A percentile compares a stretch with the other conserved stretches of the same genome.
These are phyloP conservation scores for Acropora tenuis DNA, from an alignment of 64 coral and sea anemone genomes.

Conservation along the genomic window DNA sequence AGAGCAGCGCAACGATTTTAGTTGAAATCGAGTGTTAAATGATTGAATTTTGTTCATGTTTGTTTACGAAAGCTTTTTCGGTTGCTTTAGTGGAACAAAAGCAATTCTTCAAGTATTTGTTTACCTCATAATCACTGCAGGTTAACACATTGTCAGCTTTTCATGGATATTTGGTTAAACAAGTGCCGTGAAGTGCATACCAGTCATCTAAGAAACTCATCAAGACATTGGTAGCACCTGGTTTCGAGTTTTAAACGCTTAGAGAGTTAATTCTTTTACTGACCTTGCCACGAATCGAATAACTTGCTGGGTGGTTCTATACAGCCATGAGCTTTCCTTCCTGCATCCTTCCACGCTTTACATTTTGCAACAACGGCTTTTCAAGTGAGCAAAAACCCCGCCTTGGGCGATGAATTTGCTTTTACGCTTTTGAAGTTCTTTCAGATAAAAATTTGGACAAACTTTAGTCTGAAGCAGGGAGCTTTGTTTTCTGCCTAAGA, in stretches of 20 bases:
- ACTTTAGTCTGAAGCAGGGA: neutral
- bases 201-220: neutral
- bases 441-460: neutral
- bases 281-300: neutral
- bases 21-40: neutral
- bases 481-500: neutral
- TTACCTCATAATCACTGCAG: slow-evolving; percentile 3
- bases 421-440: neutral
- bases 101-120: slow-evolving; percentile 10
- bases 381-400: neutral
- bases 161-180: neutral
- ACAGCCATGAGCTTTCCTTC: neutral
- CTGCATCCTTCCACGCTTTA: neutral
- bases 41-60: too few species aligned
- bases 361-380: neutral
- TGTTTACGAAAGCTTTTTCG: too few species aligned
- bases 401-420: neutral
- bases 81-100: neutral
- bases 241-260: neutral
- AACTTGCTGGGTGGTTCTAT: neutral
- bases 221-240: neutral
- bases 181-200: slow-evolving; percentile 5
- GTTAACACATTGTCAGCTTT: slow-evolving; percentile 20
- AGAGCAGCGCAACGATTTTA: neutral
- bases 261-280: neutral